Percentiles rank a stretch among this genome's conserved stretches.
phyloP scores from a whole-genome alignment of 2,113 vertebrate genomes.

The Myanophis thanlyinensis region DNA sequence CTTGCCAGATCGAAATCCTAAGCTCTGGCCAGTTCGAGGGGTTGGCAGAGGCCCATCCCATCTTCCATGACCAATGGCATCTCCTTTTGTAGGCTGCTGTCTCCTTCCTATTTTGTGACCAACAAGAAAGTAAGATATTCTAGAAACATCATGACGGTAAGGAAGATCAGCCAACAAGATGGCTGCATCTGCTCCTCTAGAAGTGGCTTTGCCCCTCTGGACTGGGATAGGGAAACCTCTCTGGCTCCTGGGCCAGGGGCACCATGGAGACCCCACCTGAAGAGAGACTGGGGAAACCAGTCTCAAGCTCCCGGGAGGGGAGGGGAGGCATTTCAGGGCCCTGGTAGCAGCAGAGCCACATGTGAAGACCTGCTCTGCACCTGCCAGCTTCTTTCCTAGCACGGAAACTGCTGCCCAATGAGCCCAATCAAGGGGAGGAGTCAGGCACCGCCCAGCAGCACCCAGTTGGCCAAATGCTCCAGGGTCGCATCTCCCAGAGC shows the following conservation, averaged over 20 bases:
- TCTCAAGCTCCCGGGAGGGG: neutral
- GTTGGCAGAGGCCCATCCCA: neutral
- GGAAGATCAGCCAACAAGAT: neutral
- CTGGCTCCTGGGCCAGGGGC: neutral
- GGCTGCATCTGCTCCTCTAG: neutral
- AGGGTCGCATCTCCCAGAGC: neutral
- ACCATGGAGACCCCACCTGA: neutral
- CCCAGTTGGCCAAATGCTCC: neutral
- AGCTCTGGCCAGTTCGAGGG: neutral
- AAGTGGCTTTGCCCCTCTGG: neutral
- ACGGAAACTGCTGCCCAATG: neutral
- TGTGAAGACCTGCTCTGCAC: neutral
- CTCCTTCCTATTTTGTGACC: neutral
- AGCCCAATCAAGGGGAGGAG: neutral
- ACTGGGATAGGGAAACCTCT: neutral
- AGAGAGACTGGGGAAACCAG: neutral
- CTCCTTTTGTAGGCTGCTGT: neutral
- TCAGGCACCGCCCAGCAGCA: neutral
- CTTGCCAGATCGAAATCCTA: neutral
- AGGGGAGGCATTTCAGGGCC: neutral
- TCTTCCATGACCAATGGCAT: neutral
- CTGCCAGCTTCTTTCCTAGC: neutral
- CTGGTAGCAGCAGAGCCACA: neutral
- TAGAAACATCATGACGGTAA: neutral
- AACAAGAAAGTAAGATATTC: neutral